Evolutionary conservation across 2,888 invertebrate species (phyloP).

Genomic region (Melanophora roralis): DNA sequence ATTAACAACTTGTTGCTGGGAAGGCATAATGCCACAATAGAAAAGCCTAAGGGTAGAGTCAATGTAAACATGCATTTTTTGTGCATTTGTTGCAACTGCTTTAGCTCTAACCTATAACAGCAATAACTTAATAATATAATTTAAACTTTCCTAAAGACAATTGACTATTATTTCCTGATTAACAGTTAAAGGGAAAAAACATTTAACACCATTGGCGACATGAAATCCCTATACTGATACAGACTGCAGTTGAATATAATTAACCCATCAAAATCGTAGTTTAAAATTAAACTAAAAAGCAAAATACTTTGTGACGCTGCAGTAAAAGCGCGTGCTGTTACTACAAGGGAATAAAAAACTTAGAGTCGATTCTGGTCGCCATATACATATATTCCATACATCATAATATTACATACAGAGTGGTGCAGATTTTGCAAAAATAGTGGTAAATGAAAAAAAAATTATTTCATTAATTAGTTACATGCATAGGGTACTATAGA

Average conservation of each 20-base stretch:
- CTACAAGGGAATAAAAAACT: slow-evolving; percentile 6
- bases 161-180: slow-evolving; percentile 72
- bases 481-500: no score
- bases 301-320: background rate
- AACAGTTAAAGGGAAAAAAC: slow-evolving; percentile 71
- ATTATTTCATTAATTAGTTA: no score
- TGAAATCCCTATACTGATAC: background rate
- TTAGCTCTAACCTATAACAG: background rate
- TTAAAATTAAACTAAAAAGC: slow-evolving; percentile 10
- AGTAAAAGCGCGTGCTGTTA: slow-evolving; percentile 49
- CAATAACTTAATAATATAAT: slow-evolving; percentile 39
- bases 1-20: slow-evolving; percentile 51
- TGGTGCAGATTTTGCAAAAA: no score
- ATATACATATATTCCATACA: no score
- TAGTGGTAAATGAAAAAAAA: no score
- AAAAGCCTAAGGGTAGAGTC: slow-evolving; percentile 32
- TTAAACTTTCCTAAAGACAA: slow-evolving; percentile 45
- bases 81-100: slow-evolving; percentile 7
- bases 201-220: slow-evolving; percentile 69
- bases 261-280: slow-evolving; percentile 3
- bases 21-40: slow-evolving; percentile 2
- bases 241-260: slow-evolving; percentile 10
- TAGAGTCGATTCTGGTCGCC: no score
- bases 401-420: no score
- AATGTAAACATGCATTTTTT: slow-evolving; percentile 31